Conservation (phyloP, 2,113 vertebrate genomes). For the Carassius carassius region DNA sequence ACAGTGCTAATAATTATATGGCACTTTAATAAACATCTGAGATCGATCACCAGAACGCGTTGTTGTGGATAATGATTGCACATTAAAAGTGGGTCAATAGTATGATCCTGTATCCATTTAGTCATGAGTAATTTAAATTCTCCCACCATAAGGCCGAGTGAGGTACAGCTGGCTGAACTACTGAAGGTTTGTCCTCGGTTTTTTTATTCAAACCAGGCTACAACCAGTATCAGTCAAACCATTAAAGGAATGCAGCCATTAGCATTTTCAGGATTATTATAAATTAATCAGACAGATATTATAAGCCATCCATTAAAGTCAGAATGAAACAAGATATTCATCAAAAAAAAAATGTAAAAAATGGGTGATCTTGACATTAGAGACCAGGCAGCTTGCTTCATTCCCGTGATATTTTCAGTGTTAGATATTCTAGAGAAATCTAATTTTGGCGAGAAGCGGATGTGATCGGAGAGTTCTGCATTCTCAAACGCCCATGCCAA, state of each 20-base stretch:
- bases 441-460: not conserved
- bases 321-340: not conserved
- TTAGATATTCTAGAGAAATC: not conserved
- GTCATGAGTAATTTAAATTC: slow-evolving; percentile 44
- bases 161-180: slow-evolving; percentile 31
- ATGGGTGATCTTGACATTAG: not conserved
- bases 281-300: slow-evolving; percentile 9
- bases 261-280: slow-evolving; percentile 23
- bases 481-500: not conserved
- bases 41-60: not conserved
- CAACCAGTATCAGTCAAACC: slow-evolving; percentile 30
- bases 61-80: not conserved
- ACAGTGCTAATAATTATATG: not conserved
- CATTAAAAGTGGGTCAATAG: slow-evolving; percentile 21
- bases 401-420: not conserved
- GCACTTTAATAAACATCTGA: slow-evolving; percentile 7
- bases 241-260: slow-evolving; percentile 16
- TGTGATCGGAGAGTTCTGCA: slow-evolving; percentile 6
- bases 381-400: not conserved
- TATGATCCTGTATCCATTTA: slow-evolving; percentile 18
- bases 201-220: slow-evolving; percentile 28
- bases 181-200: slow-evolving; percentile 16
- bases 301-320: not conserved
- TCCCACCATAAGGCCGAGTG: not conserved
- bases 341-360: not conserved